Conservation (phyloP, 2,113 vertebrate species). For the Meriones unguiculatus region DNA sequence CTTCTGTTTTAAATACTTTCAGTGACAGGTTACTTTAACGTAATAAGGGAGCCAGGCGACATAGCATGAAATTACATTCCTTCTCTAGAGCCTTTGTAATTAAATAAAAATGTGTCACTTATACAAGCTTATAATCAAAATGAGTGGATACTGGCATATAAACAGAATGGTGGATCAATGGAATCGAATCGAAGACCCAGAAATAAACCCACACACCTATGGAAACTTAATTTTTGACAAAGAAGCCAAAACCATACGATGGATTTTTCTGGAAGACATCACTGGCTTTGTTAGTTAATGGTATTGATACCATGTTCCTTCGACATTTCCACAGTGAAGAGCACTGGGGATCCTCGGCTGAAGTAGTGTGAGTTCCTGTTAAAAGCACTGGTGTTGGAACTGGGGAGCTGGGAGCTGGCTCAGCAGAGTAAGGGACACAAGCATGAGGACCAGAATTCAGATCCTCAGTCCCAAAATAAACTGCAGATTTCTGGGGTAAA, state of each 20-base stretch:
- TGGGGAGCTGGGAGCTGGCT: too few species aligned
- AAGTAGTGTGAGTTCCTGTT: neutral
- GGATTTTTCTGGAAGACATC: constrained; percentile 70
- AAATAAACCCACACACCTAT: too few species aligned
- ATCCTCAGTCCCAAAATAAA: neutral
- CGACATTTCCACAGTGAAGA: neutral
- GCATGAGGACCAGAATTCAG: neutral
- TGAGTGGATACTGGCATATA: constrained; percentile 54
- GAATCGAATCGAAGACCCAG: too few species aligned
- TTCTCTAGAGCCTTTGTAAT: constrained; percentile 84
- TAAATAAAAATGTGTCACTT: constrained; percentile 85
- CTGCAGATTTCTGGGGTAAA: neutral
- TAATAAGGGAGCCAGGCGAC: constrained; percentile 83
- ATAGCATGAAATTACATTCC: constrained; percentile 87
- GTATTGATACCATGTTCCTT: constrained; percentile 68
- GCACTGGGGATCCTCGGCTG: constrained; percentile 28
- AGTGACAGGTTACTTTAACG: constrained; percentile 85
- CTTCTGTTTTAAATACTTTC: constrained; percentile 86
- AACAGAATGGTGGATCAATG: too few species aligned
- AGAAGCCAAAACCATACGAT: too few species aligned
- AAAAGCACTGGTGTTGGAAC: neutral
- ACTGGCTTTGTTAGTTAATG: constrained; percentile 83
- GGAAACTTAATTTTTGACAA: too few species aligned
- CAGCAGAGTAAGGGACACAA: neutral
- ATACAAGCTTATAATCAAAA: constrained; percentile 79